Evolutionary conservation across 2,888 invertebrate genomes (phyloP), one percentile per base, ranked within the genome.

Genomic region (Eumacrocentrus americanus): DNA sequence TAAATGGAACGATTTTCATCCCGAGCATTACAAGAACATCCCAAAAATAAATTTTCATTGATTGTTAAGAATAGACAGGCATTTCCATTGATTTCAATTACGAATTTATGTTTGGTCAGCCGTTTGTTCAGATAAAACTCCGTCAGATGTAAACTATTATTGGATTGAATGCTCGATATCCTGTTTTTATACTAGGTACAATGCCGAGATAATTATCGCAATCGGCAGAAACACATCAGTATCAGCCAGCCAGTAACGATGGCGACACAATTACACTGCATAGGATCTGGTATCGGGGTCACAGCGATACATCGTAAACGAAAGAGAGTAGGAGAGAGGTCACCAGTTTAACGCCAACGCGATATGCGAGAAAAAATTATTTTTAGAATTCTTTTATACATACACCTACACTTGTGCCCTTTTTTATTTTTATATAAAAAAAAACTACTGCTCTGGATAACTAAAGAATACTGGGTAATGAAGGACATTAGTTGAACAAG

Each of bases 291-390:
- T 59, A 76, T 74, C 70, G 75, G 67, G 77, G 76, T 75, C 77
- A 73, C 65, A 67, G 70, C 73, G 72, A 73, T 76, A 68, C 62
- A 63, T 63, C 53, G 38, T 56, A 67, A 67, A 65, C 64, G 63
- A 60, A 62, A 67, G 67, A 68, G 69, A 47, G 51, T 37, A 25
- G 52, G 56, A 59, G 44, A 47, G 35, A 23, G 61, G 67, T 66
- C 67, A 65, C 65, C 67, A 67, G 58, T 67, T 60, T 70, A 69
- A 70, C 72, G 66, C 70, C 70, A 73, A 70, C 73, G 69, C 70
- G 68, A 64, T 66, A 51, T 59, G 65, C 62, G 61, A 40, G 61
- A 37, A 57, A 59, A 57, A 34, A 58, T 60, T 74, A 74, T 74
- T 74, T 74, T 71, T 72, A 74, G 71, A 61, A 22, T 51, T 60